A percentile compares a stretch with the other conserved stretches of the same genome.
These are phyloP conservation scores for Gnathonemus echidnorhynchus DNA, from an alignment of 2,113 vertebrate species.

Conservation along the genomic window DNA sequence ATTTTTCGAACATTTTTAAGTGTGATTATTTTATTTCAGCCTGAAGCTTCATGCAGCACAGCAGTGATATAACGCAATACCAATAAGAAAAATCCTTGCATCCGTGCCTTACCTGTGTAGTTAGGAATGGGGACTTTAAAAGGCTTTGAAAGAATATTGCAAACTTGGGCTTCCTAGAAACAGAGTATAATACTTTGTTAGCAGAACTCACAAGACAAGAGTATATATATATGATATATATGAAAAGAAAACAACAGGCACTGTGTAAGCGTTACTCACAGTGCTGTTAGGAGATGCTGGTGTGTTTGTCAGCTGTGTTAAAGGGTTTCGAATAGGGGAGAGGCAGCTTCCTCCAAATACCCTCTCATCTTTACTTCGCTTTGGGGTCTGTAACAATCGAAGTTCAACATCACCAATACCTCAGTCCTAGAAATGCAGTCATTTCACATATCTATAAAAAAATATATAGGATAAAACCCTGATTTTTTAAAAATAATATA, in stretches of 20 bases:
- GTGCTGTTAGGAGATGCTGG: conserved; percentile 68
- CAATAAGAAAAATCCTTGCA: neutral
- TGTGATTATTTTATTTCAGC: neutral
- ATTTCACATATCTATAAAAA: neutral
- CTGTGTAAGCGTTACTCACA: conserved; percentile 55
- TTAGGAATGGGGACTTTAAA: conserved; percentile 94
- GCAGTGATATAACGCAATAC: neutral
- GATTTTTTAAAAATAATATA: neutral
- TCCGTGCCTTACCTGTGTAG: conserved; percentile 76
- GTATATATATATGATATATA: neutral
- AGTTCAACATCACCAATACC: neutral
- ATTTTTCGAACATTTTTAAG: neutral
- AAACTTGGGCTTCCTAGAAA: conserved; percentile 84
- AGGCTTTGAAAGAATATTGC: conserved; percentile 88
- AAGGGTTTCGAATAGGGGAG: conserved; percentile 74
- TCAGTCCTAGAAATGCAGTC: neutral
- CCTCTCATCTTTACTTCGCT: conserved; percentile 53
- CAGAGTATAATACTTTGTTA: neutral
- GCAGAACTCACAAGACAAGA: neutral
- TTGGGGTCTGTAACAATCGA: conserved; percentile 54
- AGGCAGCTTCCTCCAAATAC: conserved; percentile 53
- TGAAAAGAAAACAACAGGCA: neutral
- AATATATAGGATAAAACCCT: neutral
- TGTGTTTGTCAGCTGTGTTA: conserved; percentile 64
- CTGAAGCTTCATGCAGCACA: neutral